Evolutionary conservation across 2,797 vertebrate genomes (phyloP).

Genomic region (Spheniscus humboldti): DNA sequence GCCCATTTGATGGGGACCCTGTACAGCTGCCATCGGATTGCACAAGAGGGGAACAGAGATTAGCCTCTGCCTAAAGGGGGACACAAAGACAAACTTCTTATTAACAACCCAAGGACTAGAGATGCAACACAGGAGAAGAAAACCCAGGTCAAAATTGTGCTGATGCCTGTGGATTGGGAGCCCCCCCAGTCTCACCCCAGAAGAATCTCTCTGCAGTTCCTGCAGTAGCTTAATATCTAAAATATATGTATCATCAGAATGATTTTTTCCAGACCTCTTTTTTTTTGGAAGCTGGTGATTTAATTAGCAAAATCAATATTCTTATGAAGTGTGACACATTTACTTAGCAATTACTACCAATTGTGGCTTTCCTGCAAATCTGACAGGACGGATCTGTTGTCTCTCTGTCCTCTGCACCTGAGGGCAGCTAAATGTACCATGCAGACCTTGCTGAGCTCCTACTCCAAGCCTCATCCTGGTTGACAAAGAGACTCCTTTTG

Average conservation of each 20-base stretch:
- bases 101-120: background rate
- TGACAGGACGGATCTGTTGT: background rate
- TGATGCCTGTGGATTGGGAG: background rate
- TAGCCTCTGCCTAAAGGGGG: background rate
- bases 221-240: background rate
- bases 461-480: background rate
- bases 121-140: background rate
- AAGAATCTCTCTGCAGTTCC: background rate
- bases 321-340: background rate
- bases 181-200: too few species aligned
- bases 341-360: background rate
- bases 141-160: background rate
- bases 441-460: background rate
- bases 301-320: background rate
- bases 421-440: background rate
- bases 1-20: background rate
- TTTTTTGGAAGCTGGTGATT: background rate
- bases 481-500: slow-evolving; percentile 14
- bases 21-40: background rate
- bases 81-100: background rate
- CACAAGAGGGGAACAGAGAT: background rate
- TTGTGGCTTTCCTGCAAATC: background rate
- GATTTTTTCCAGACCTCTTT: background rate
- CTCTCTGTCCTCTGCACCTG: background rate
- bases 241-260: background rate